Conservation (phyloP, 2,797 vertebrate genomes). For the Poeciliopsis gracilis region DNA sequence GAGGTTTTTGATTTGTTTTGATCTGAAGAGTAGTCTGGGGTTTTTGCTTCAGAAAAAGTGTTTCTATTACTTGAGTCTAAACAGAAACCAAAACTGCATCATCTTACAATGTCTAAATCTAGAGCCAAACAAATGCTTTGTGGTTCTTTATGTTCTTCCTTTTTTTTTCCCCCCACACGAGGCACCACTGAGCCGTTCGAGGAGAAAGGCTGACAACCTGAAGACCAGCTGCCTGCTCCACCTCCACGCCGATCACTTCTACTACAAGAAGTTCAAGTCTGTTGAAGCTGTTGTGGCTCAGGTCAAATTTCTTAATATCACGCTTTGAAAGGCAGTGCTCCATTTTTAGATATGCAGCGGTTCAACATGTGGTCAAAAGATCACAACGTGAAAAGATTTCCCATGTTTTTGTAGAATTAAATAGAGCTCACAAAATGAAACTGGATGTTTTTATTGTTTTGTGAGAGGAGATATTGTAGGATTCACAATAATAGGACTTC, state of each 20-base stretch:
- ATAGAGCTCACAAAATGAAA: neutral
- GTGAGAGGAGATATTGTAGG: neutral
- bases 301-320: constrained; percentile 64
- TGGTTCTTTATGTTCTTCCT: neutral
- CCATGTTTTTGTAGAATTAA: neutral
- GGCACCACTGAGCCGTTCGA: constrained; percentile 58
- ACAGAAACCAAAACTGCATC: neutral
- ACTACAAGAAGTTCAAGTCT: constrained; percentile 81
- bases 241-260: constrained; percentile 80
- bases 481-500: neutral
- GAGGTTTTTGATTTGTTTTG: neutral
- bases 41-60: neutral
- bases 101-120: neutral
- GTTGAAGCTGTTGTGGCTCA: constrained; percentile 83
- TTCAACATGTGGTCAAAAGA: neutral
- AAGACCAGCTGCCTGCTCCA: constrained; percentile 85
- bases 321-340: neutral
- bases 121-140: neutral
- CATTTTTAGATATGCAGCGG: neutral
- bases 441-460: neutral
- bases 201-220: constrained; percentile 75
- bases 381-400: neutral
- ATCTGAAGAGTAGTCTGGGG: neutral
- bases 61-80: neutral
- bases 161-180: constrained; percentile 61